These are phyloP conservation scores for Sphaerodactylus townsendi DNA, from an alignment of 2,113 vertebrate genomes.

Conservation along the genomic window DNA sequence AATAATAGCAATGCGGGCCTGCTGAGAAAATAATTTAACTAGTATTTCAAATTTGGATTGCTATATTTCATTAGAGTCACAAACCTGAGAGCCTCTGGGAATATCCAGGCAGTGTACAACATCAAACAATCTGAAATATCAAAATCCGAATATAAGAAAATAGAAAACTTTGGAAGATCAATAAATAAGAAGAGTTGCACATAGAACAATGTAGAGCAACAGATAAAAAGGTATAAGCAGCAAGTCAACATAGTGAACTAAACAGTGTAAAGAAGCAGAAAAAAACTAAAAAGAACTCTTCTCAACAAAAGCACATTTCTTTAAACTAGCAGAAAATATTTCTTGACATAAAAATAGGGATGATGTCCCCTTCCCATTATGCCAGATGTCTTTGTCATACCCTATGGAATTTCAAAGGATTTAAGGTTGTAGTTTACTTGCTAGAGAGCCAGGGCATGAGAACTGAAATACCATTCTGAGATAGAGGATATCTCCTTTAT, in stretches of 20 bases:
- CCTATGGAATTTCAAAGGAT: not conserved
- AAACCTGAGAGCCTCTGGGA: not conserved
- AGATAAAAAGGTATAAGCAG: no score
- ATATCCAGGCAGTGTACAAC: no score
- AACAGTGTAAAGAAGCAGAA: no score
- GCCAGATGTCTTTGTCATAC: not conserved
- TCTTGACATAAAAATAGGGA: not conserved
- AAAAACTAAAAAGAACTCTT: no score
- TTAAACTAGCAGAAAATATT: slow-evolving; percentile 16
- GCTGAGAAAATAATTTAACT: not conserved
- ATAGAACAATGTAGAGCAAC: no score
- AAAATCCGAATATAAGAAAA: no score
- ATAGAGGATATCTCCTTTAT: not conserved
- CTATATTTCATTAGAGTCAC: not conserved
- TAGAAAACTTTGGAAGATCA: no score
- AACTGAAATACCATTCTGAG: not conserved
- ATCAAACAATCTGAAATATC: no score
- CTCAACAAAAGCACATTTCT: not conserved
- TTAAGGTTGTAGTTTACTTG: not conserved
- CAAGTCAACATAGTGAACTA: no score
- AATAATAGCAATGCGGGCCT: not conserved
- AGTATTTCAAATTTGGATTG: no score
- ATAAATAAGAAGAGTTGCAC: no score
- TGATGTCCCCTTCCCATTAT: not conserved
- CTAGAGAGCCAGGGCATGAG: not conserved